These are phyloP conservation scores for Coregonus suidteri DNA, from an alignment of 2,797 vertebrate species.

Conservation along the genomic window DNA sequence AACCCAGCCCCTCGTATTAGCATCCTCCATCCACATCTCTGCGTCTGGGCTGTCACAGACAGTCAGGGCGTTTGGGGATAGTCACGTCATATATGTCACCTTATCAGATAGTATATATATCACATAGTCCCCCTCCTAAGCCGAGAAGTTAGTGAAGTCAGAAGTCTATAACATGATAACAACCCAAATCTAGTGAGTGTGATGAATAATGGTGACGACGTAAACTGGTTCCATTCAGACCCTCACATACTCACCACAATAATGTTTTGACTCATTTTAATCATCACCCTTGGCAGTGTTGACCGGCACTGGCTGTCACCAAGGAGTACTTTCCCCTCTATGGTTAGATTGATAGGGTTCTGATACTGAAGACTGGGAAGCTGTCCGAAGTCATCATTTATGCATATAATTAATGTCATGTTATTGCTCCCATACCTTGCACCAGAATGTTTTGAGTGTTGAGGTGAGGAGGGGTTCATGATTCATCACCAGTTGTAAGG, in stretches of 20 bases:
- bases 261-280: conserved; percentile 39
- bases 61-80: not conserved
- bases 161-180: not conserved
- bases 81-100: not conserved
- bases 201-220: not conserved
- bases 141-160: not conserved
- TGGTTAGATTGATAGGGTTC: not conserved
- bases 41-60: not conserved
- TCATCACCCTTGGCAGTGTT: not conserved
- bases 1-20: not conserved
- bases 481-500: too few relatives aligned
- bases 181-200: not conserved
- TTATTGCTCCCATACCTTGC: not conserved
- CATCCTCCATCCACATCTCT: not conserved
- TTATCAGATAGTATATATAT: not conserved
- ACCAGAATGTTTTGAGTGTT: too few relatives aligned
- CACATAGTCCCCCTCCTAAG: not conserved
- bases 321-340: not conserved
- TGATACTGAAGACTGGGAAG: not conserved
- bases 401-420: not conserved
- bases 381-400: not conserved
- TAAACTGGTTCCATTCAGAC: not conserved
- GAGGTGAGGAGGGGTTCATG: too few relatives aligned
- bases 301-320: not conserved
- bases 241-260: not conserved